Evolutionary conservation across 2,797 vertebrate genomes (phyloP).

Genomic region (Onychomys arenicola): DNA sequence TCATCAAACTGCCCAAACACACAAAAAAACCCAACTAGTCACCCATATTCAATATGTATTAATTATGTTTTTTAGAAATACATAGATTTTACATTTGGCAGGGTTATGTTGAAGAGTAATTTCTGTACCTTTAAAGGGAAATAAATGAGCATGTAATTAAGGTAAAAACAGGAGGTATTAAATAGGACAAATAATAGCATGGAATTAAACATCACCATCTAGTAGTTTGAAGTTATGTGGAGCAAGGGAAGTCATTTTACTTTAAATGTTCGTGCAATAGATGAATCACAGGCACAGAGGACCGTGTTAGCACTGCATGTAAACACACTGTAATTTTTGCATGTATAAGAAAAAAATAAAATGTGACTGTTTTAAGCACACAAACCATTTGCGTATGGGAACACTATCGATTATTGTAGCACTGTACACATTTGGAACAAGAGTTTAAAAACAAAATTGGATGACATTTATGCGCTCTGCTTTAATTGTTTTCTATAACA

Average conservation of each 20-base stretch:
- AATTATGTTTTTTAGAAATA: constrained; percentile 81
- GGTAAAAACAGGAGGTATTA: constrained; percentile 86
- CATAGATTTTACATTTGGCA: constrained; percentile 90
- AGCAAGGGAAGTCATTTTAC: constrained; percentile 61
- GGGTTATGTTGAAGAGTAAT: constrained; percentile 86
- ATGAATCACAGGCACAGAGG: constrained; percentile 63
- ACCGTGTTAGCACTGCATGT: constrained; percentile 54
- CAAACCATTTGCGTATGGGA: constrained; percentile 81
- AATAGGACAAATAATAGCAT: constrained; percentile 87
- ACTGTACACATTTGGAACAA: constrained; percentile 73
- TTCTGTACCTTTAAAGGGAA: constrained; percentile 78
- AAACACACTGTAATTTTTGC: constrained; percentile 49
- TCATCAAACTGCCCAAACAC: constrained; percentile 85
- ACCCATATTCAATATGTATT: constrained; percentile 65
- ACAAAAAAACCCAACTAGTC: constrained; percentile 81
- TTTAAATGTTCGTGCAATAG: constrained; percentile 66
- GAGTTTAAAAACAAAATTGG: neutral
- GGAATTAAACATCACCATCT: constrained; percentile 85
- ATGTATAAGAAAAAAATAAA: constrained; percentile 75
- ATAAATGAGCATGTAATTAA: constrained; percentile 86
- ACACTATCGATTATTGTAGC: constrained; percentile 82
- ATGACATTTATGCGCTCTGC: constrained; percentile 72
- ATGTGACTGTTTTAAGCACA: constrained; percentile 82
- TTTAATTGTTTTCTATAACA: constrained; percentile 75
- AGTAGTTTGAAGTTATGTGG: constrained; percentile 75